phyloP scores from a whole-genome alignment of 2,888 invertebrate species.

The Psylliodes chrysocephalus region DNA sequence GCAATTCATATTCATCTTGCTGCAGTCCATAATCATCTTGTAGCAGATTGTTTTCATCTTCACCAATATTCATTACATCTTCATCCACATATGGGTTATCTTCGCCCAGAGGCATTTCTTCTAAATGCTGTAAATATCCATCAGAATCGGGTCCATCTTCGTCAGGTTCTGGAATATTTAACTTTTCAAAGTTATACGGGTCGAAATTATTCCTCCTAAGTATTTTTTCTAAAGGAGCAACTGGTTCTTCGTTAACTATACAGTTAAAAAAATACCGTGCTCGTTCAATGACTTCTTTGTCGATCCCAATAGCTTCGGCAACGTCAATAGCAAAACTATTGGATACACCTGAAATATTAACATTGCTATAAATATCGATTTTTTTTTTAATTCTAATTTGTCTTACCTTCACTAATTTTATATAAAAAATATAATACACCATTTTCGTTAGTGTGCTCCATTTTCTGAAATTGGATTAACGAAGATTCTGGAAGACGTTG shows the following conservation, averaged over 20 bases:
- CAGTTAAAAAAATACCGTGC: slow-evolving; percentile 65
- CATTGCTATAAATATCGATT: neutral
- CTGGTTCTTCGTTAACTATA: slow-evolving; percentile 49
- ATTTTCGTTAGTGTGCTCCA: slow-evolving; percentile 54
- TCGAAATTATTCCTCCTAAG: slow-evolving; percentile 24
- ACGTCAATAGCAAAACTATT: slow-evolving; percentile 75
- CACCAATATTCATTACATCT: too few relatives aligned
- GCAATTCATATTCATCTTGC: too few relatives aligned
- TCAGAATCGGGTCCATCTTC: too few relatives aligned
- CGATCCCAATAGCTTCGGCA: slow-evolving; percentile 71
- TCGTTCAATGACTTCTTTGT: slow-evolving; percentile 66
- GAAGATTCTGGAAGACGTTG: slow-evolving; percentile 69
- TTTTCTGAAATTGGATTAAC: slow-evolving; percentile 55
- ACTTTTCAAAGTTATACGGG: slow-evolving; percentile 22
- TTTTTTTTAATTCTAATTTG: neutral
- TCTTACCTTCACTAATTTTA: slow-evolving; percentile 70
- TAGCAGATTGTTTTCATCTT: too few relatives aligned
- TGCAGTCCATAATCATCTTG: neutral
- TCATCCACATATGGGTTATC: too few relatives aligned
- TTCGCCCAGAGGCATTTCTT: too few relatives aligned
- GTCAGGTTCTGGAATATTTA: slow-evolving; percentile 39
- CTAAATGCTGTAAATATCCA: too few relatives aligned
- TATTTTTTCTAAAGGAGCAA: slow-evolving; percentile 34
- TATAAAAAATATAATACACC: slow-evolving; percentile 75
- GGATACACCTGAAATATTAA: slow-evolving; percentile 62